A percentile compares a stretch with the other conserved stretches of the same genome.
phyloP scores from a whole-genome alignment of 2,888 invertebrate species.

The Resseliella maxima region DNA sequence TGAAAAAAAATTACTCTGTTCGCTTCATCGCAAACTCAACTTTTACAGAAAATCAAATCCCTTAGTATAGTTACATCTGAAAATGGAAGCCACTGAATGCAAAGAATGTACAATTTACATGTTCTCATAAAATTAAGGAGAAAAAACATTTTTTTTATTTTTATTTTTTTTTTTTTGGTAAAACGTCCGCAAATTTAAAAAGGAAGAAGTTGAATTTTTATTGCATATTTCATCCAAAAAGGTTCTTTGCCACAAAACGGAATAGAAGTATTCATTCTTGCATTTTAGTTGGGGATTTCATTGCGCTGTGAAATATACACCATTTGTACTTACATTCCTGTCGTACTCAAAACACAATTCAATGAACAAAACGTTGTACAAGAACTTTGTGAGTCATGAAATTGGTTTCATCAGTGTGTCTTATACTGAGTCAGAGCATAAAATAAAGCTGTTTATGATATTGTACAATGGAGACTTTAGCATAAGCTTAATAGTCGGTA shows the following conservation, averaged over 20 bases:
- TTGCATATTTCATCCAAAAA: constrained; percentile 44
- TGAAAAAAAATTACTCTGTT: neutral
- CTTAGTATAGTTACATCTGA: neutral
- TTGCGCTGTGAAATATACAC: neutral
- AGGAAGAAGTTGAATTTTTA: constrained; percentile 43
- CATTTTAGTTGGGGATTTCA: constrained; percentile 20
- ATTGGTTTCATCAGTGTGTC: constrained; percentile 51
- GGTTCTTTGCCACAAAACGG: constrained; percentile 3
- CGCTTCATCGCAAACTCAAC: neutral
- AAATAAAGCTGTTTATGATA: constrained; percentile 20
- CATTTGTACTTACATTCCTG: neutral
- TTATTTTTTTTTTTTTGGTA: no score
- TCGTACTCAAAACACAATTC: neutral
- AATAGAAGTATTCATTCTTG: constrained; percentile 12
- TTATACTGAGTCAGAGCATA: neutral
- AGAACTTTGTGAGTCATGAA: constrained; percentile 52
- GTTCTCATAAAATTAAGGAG: constrained; percentile 43
- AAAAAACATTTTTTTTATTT: no score
- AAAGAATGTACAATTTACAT: no score
- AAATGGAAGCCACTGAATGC: neutral
- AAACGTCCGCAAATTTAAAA: constrained; percentile 11
- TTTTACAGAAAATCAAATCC: neutral
- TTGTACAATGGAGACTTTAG: constrained; percentile 12
- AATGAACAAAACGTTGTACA: constrained; percentile 32
- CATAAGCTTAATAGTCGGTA: neutral